A percentile compares a stretch with the other conserved stretches of the same genome.
Evolutionary conservation across 2,113 vertebrate species (phyloP).

Genomic region (Puntigrus tetrazona): DNA sequence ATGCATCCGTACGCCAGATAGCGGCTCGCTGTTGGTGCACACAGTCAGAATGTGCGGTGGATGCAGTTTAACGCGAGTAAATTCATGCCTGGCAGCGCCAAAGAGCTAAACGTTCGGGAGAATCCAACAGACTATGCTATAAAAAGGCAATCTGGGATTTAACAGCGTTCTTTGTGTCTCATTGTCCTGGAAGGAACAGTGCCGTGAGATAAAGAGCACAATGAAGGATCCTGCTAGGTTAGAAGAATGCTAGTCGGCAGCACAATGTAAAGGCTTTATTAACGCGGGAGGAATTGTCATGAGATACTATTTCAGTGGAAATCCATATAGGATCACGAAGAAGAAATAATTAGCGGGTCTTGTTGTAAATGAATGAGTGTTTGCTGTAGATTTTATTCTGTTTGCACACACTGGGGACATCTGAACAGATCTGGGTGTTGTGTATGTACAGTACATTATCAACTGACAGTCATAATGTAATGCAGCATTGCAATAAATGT

Average conservation of each 20-base stretch:
- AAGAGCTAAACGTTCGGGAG: background rate
- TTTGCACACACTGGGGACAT: background rate
- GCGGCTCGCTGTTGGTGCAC: background rate
- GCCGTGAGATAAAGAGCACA: background rate
- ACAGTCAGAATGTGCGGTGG: background rate
- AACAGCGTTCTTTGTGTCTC: background rate
- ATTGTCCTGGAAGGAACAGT: slow-evolving; percentile 10
- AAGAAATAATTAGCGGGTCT: slow-evolving; percentile 7
- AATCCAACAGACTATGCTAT: slow-evolving; percentile 13
- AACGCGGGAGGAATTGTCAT: background rate
- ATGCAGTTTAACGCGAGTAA: background rate
- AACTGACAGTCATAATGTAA: background rate
- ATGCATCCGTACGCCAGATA: background rate
- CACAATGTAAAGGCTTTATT: slow-evolving; percentile 16
- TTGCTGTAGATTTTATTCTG: background rate
- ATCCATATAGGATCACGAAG: background rate
- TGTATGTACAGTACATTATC: background rate
- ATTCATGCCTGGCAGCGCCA: background rate
- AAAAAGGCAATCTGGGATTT: slow-evolving; percentile 23
- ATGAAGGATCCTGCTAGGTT: background rate
- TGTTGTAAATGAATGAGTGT: background rate
- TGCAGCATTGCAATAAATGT: background rate
- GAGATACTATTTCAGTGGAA: background rate
- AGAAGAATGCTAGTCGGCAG: slow-evolving; percentile 17
- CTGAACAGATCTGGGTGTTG: background rate